Conservation (phyloP, 2,888 invertebrate species). For the Strigamia transsilvanica region DNA sequence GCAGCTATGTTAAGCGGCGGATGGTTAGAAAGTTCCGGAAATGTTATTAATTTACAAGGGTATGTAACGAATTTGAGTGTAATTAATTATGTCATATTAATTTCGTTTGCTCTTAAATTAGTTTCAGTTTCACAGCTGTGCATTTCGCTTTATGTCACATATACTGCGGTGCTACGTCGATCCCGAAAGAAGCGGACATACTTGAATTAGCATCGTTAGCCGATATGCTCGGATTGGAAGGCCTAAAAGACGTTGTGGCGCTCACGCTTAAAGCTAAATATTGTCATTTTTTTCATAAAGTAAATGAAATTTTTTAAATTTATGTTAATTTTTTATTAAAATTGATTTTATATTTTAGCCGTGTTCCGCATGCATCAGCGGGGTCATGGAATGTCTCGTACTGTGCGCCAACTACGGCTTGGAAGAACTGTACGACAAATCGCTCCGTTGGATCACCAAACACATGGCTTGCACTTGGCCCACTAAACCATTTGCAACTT, state of each 20-base stretch:
- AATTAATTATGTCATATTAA: constrained; percentile 28
- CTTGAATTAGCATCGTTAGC: constrained; percentile 87
- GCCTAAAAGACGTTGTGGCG: constrained; percentile 89
- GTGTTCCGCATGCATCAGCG: constrained; percentile 85
- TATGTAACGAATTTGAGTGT: constrained; percentile 65
- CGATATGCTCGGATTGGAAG: constrained; percentile 88
- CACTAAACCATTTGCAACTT: constrained; percentile 83
- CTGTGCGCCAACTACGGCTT: constrained; percentile 84
- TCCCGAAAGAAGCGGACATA: constrained; percentile 85
- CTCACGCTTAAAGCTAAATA: constrained; percentile 86
- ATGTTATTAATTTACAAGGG: constrained; percentile 85
- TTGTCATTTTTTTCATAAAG: constrained; percentile 94
- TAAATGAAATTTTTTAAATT: constrained; percentile 60
- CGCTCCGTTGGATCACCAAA: constrained; percentile 79
- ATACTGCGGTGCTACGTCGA: constrained; percentile 89
- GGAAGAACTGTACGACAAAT: constrained; percentile 85
- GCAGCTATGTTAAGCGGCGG: constrained; percentile 88
- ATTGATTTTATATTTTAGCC: constrained; percentile 69
- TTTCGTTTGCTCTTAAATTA: constrained; percentile 62
- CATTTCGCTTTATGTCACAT: constrained; percentile 93
- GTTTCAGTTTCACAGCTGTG: constrained; percentile 83
- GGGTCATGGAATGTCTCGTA: constrained; percentile 86
- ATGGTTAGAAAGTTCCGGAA: constrained; percentile 81
- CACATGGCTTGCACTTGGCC: constrained; percentile 91
- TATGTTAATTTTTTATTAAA: constrained; percentile 59